Evolutionary conservation across 2,797 vertebrate genomes (phyloP).

Genomic region (Steatocranus sp.): DNA sequence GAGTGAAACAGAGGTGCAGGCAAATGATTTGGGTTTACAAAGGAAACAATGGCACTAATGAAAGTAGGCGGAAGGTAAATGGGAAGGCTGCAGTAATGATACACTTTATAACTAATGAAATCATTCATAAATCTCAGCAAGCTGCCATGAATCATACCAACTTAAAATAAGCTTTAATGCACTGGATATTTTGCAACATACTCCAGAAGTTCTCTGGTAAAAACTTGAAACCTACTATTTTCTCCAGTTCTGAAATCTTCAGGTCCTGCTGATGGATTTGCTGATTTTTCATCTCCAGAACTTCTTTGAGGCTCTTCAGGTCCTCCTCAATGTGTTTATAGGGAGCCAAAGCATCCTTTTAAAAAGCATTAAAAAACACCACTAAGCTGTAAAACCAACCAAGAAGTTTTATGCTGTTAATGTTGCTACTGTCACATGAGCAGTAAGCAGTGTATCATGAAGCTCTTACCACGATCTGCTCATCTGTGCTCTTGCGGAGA

Average conservation of each 20-base stretch:
- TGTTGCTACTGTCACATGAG: not conserved
- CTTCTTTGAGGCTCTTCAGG: slow-evolving; percentile 90
- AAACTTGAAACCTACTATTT: slow-evolving; percentile 83
- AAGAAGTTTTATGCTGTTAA: not conserved
- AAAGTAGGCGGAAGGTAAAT: not conserved
- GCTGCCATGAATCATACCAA: not conserved
- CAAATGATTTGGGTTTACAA: not conserved
- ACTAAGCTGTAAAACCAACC: not conserved
- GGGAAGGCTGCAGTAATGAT: not conserved
- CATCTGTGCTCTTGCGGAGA: slow-evolving; percentile 88
- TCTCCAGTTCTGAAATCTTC: slow-evolving; percentile 91
- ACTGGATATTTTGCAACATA: not conserved
- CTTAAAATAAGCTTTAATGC: not conserved
- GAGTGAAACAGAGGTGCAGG: not conserved
- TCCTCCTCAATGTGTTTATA: slow-evolving; percentile 96
- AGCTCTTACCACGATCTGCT: slow-evolving; percentile 88
- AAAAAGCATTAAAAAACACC: not conserved
- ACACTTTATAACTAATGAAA: not conserved
- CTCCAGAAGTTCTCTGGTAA: not conserved
- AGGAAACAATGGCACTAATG: not conserved
- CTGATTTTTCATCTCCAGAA: slow-evolving; percentile 96
- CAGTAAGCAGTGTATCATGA: not conserved
- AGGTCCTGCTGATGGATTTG: slow-evolving; percentile 94
- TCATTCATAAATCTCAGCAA: not conserved
- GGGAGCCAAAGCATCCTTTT: slow-evolving; percentile 85